These are phyloP conservation scores for Phaenicophaeus curvirostris DNA, from an alignment of 2,797 vertebrate species.

Conservation along the genomic window DNA sequence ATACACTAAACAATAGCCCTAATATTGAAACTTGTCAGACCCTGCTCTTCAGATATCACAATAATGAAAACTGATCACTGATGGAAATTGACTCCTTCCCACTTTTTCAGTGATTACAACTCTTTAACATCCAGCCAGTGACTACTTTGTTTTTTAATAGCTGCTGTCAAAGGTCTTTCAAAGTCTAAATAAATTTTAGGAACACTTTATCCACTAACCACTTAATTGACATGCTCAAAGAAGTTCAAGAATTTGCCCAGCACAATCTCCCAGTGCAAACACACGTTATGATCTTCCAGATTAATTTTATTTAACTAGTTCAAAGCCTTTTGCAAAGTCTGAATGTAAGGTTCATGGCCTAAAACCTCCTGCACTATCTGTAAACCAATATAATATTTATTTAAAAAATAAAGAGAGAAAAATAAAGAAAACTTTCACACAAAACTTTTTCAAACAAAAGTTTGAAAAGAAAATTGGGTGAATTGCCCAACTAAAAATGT, in stretches of 20 bases:
- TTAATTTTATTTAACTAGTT: not conserved
- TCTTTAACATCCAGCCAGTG: not conserved
- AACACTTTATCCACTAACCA: not conserved
- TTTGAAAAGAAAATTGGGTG: not conserved
- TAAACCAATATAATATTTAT: not conserved
- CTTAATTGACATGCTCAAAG: not conserved
- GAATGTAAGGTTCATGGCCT: not conserved
- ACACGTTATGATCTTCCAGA: not conserved
- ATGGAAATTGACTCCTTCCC: slow-evolving; percentile 23
- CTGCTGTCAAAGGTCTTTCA: not conserved
- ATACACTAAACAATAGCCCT: not conserved
- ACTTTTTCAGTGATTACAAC: not conserved
- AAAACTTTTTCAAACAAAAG: not conserved
- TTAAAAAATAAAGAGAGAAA: not conserved
- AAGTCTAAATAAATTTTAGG: not conserved
- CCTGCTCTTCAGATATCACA: not conserved
- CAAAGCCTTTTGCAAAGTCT: not conserved
- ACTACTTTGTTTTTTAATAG: not conserved
- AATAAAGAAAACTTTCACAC: not conserved
- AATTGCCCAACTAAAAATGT: not conserved
- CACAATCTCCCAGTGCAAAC: not conserved
- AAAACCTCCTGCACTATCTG: not conserved
- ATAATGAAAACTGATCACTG: slow-evolving; percentile 14
- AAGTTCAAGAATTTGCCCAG: not conserved
- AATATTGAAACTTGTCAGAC: not conserved